phyloP scores from a whole-genome alignment of 1,140 invertebrate species.

The Zaprionus taronus region DNA sequence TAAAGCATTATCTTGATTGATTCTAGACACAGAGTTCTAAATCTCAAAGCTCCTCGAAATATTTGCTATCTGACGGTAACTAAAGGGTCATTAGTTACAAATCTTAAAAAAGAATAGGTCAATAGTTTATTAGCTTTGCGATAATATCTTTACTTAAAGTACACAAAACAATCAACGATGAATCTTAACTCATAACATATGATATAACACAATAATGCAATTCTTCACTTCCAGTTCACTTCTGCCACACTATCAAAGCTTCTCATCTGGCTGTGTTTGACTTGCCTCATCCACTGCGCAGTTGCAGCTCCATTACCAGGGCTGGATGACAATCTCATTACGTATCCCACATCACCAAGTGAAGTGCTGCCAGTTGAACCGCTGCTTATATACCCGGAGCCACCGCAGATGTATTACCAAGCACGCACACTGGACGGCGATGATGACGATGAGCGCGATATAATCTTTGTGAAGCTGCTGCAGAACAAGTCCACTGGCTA shows the following conservation, averaged over 20 bases:
- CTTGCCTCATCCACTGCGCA: neutral
- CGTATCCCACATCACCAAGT: conserved; percentile 61
- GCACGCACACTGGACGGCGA: conserved; percentile 54
- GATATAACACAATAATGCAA: neutral
- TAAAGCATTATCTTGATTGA: neutral
- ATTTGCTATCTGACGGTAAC: neutral
- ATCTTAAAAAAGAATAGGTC: neutral
- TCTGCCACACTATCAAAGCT: neutral
- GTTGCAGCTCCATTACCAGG: conserved; percentile 37
- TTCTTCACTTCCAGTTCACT: neutral
- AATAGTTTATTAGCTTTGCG: neutral
- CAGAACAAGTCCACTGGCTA: conserved; percentile 63
- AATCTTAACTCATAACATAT: too few species aligned
- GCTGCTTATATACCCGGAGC: conserved; percentile 69
- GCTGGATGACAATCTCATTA: conserved; percentile 40
- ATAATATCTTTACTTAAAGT: neutral
- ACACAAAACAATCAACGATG: neutral
- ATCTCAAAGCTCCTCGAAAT: neutral
- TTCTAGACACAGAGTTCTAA: neutral
- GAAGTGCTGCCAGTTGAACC: conserved; percentile 75
- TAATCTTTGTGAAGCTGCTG: conserved; percentile 75
- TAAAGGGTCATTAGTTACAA: neutral
- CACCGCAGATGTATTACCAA: conserved; percentile 52
- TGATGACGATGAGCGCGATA: conserved; percentile 63
- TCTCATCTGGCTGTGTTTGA: neutral